phyloP scores from a whole-genome alignment of 1,140 invertebrate species.

The Eubasilissa regina region DNA sequence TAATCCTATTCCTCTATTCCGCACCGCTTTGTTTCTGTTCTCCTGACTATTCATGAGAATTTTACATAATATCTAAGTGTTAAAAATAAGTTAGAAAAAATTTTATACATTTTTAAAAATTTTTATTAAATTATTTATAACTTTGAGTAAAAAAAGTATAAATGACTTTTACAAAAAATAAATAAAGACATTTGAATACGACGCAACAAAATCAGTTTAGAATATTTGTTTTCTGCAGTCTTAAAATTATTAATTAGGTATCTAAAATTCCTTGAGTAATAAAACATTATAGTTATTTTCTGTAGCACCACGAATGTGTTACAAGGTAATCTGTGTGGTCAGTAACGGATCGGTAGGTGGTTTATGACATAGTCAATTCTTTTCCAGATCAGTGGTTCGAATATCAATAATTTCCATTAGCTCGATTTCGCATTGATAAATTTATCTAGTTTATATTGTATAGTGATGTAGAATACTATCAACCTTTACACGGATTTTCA shows the following conservation, averaged over 20 bases:
- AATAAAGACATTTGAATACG: too few relatives aligned
- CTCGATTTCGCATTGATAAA: neutral
- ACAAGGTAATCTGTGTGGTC: constrained; percentile 49
- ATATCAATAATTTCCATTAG: constrained; percentile 9
- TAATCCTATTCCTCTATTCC: too few relatives aligned
- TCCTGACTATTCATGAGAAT: constrained; percentile 13
- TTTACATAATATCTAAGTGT: neutral
- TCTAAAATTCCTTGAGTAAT: constrained; percentile 43
- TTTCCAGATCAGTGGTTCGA: constrained; percentile 47
- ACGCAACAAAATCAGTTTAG: too few relatives aligned
- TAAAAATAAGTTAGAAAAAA: neutral
- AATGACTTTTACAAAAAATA: too few relatives aligned
- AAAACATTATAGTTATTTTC: constrained; percentile 2
- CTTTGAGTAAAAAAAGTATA: constrained; percentile 49
- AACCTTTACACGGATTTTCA: too few relatives aligned
- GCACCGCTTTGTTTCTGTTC: neutral
- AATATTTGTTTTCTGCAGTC: too few relatives aligned
- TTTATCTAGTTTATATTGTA: too few relatives aligned
- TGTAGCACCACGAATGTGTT: constrained; percentile 37
- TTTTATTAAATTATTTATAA: neutral
- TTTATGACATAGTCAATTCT: constrained; percentile 41
- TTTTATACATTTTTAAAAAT: neutral
- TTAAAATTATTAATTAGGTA: neutral
- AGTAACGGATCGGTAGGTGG: constrained; percentile 35
- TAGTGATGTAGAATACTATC: too few relatives aligned